Conservation (phyloP, 1,140 invertebrate species). For the Neodiprion lecontei region DNA sequence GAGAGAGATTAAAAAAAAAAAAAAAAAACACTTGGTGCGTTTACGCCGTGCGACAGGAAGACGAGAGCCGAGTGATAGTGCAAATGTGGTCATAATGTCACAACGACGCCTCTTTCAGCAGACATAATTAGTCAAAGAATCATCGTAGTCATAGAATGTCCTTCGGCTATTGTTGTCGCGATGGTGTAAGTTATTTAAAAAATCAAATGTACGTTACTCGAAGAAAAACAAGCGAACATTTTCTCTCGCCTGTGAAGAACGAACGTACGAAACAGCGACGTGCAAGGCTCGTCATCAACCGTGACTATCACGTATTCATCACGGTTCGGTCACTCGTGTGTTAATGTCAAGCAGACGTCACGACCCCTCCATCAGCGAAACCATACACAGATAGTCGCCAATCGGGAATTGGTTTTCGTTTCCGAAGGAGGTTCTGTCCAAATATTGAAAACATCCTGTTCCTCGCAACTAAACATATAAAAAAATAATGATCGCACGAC, state of each 20-base stretch:
- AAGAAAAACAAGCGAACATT: no score
- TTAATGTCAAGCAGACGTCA: slow-evolving; percentile 1
- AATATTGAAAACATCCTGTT: background rate
- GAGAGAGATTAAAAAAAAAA: background rate
- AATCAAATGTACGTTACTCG: no score
- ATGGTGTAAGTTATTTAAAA: background rate
- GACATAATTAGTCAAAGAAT: background rate
- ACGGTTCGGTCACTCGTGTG: slow-evolving; percentile 23
- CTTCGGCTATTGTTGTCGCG: background rate
- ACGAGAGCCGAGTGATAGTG: no score
- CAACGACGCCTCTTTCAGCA: background rate
- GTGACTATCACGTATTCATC: slow-evolving; percentile 17
- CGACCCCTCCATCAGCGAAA: background rate
- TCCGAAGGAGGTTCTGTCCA: no score
- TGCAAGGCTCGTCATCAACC: background rate
- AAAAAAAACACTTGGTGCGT: no score
- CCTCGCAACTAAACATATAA: background rate
- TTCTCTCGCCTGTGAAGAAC: no score
- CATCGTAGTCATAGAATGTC: no score
- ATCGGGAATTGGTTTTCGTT: background rate
- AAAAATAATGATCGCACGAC: background rate
- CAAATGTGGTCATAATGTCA: no score
- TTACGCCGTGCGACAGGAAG: no score
- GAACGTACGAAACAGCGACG: no score
- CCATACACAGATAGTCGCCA: background rate